phyloP scores from a whole-genome alignment of 1,140 invertebrate genomes.

The Eupeodes corollae region DNA sequence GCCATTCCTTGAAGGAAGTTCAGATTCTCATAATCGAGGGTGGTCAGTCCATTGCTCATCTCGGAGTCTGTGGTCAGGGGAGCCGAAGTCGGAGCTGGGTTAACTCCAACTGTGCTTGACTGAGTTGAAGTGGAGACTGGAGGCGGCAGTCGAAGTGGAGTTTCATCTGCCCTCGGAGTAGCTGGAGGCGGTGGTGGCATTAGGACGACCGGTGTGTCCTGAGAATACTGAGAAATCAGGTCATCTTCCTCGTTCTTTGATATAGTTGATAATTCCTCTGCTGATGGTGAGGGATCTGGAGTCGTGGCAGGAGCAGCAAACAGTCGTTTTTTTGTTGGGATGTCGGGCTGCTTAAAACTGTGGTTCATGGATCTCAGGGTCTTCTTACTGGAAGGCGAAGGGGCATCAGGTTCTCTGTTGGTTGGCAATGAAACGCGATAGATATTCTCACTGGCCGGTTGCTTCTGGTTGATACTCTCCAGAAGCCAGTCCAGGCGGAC shows the following conservation, averaged over 20 bases:
- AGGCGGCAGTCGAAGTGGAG: neutral
- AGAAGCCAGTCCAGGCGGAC: conserved; percentile 62
- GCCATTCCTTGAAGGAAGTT: conserved; percentile 37
- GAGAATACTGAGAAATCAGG: conserved; percentile 25
- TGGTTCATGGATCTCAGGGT: conserved; percentile 34
- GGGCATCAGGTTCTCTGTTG: conserved; percentile 25
- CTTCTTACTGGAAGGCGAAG: conserved; percentile 52
- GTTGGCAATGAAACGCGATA: conserved; percentile 29
- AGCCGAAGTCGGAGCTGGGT: neutral
- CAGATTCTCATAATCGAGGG: conserved; percentile 30
- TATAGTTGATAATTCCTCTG: neutral
- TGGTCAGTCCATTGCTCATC: conserved; percentile 5
- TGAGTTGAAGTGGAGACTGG: conserved; percentile 21
- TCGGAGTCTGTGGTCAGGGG: conserved; percentile 6
- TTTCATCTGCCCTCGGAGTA: neutral
- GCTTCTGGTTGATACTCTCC: conserved; percentile 53
- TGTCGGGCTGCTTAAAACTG: conserved; percentile 29
- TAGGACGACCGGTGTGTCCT: conserved; percentile 12
- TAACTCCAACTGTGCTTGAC: conserved; percentile 16
- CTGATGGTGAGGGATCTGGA: neutral
- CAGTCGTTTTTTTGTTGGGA: conserved; percentile 24
- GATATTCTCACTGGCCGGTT: conserved; percentile 46
- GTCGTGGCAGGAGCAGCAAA: conserved; percentile 7
- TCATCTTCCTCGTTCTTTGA: conserved; percentile 7
- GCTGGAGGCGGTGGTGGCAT: conserved; percentile 1